These are phyloP conservation scores for Apus apus DNA, from an alignment of 2,113 vertebrate species.

Conservation along the genomic window DNA sequence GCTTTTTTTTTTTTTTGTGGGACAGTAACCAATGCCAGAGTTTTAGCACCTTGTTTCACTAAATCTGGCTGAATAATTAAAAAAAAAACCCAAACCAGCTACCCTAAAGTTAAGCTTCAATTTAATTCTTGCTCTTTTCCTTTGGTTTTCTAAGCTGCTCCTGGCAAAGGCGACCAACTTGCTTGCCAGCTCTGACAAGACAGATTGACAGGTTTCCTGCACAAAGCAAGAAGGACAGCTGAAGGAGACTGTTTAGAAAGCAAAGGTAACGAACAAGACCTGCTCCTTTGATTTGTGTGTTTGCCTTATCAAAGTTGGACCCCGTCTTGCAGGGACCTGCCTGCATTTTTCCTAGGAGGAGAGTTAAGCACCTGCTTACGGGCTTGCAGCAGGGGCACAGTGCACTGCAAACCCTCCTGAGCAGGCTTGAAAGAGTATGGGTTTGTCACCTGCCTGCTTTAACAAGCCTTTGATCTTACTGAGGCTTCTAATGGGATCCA, in stretches of 20 bases:
- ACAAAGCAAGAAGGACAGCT: neutral
- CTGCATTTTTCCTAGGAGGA: neutral
- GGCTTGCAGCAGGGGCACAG: neutral
- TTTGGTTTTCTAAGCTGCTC: neutral
- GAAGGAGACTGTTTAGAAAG: slow-evolving; percentile 29
- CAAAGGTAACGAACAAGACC: neutral
- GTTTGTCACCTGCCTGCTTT: neutral
- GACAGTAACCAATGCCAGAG: neutral
- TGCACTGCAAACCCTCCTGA: neutral
- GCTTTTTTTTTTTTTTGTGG: neutral
- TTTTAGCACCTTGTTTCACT: neutral
- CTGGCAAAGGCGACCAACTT: neutral
- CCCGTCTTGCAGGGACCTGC: neutral
- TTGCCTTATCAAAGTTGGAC: neutral
- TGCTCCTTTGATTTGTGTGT: neutral
- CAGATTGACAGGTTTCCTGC: neutral
- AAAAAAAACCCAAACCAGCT: neutral
- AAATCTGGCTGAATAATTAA: neutral
- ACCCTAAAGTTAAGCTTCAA: neutral
- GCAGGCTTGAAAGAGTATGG: neutral
- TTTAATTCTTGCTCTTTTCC: slow-evolving; percentile 3
- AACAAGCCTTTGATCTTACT: slow-evolving; percentile 12
- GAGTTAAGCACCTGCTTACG: neutral
- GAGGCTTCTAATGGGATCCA: slow-evolving; percentile 29
- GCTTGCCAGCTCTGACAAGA: neutral